Evolutionary conservation across 1,140 invertebrate genomes (phyloP).

Genomic region (Oncopodura yosiiana): DNA sequence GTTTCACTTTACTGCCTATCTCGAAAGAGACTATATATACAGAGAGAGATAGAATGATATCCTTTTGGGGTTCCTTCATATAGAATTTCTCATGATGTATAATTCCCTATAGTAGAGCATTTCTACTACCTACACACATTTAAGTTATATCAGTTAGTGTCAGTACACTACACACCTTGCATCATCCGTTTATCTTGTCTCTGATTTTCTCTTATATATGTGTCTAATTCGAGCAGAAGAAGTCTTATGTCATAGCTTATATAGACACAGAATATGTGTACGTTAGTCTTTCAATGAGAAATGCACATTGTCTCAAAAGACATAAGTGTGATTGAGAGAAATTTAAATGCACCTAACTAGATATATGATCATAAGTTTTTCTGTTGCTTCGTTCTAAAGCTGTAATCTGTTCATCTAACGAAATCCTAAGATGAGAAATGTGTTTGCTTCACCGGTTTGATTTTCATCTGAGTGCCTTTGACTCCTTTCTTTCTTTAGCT

Average conservation of each 20-base stretch:
- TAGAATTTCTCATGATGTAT: too few relatives aligned
- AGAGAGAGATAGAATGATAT: too few relatives aligned
- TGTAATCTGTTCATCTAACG: conserved; percentile 28
- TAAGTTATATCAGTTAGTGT: too few relatives aligned
- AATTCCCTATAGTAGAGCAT: too few relatives aligned
- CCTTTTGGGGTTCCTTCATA: too few relatives aligned
- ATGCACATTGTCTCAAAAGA: neutral
- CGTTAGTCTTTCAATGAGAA: neutral
- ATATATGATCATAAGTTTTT: conserved; percentile 7
- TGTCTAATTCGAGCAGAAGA: neutral
- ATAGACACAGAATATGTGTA: neutral
- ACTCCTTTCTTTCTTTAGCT: conserved; percentile 8
- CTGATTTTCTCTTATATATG: too few relatives aligned
- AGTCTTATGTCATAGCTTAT: neutral
- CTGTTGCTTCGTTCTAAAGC: conserved; percentile 11
- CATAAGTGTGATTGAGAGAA: conserved; percentile 1
- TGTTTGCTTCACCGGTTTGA: conserved; percentile 19
- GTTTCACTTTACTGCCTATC: too few relatives aligned
- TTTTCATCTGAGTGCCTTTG: too few relatives aligned
- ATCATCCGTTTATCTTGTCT: too few relatives aligned
- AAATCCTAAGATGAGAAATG: conserved; percentile 24
- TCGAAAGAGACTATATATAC: too few relatives aligned
- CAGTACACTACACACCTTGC: too few relatives aligned
- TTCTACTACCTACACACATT: too few relatives aligned
- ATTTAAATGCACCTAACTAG: neutral